These are phyloP conservation scores for Amphimallon solstitiale DNA, from an alignment of 2,888 invertebrate species.

Conservation along the genomic window DNA sequence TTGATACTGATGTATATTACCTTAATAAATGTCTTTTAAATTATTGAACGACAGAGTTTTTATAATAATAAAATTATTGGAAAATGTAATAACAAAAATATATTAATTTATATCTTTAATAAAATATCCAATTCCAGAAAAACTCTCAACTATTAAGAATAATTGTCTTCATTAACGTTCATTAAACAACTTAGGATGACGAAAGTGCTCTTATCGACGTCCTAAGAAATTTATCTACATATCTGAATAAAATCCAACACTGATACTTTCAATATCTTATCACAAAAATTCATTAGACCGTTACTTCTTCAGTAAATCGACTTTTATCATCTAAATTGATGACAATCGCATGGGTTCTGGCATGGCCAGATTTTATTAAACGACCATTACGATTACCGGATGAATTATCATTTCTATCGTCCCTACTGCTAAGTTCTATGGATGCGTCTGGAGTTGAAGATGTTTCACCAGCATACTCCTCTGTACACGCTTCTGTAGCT, in stretches of 20 bases:
- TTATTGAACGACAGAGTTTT: too few relatives aligned
- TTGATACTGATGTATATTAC: too few relatives aligned
- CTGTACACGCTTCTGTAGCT: slow-evolving; percentile 40
- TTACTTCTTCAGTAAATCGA: slow-evolving; percentile 83
- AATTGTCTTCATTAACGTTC: too few relatives aligned
- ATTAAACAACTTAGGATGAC: not conserved
- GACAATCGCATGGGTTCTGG: slow-evolving; percentile 79
- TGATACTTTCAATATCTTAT: not conserved
- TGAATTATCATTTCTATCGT: slow-evolving; percentile 53
- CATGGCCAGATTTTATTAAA: slow-evolving; percentile 70
- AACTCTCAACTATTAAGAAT: not conserved
- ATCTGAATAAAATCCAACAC: not conserved
- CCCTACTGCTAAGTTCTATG: slow-evolving; percentile 50
- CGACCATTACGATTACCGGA: slow-evolving; percentile 56
- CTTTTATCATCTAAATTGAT: slow-evolving; percentile 84
- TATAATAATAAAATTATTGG: too few relatives aligned
- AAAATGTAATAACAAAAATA: too few relatives aligned
- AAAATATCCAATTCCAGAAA: not conserved
- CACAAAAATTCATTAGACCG: slow-evolving; percentile 66
- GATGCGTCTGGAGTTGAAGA: slow-evolving; percentile 41
- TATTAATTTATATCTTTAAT: too few relatives aligned
- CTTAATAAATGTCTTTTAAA: too few relatives aligned
- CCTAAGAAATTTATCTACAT: not conserved
- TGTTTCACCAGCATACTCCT: slow-evolving; percentile 44
- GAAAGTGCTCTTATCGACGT: not conserved